Conservation (phyloP, 2,888 invertebrate species). For the Cremastobaeus sp. region DNA sequence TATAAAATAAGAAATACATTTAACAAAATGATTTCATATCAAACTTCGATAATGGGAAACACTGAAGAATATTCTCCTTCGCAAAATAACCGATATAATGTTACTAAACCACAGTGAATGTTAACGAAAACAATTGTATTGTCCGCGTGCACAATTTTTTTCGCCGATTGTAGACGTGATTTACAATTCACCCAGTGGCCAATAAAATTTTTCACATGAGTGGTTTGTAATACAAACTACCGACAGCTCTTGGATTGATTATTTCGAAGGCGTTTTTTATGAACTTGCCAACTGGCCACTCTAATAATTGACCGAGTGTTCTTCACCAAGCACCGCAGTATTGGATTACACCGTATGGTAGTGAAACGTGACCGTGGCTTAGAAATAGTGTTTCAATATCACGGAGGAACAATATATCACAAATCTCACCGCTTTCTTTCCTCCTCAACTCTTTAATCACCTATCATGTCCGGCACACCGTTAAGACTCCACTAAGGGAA, state of each 20-base stretch:
- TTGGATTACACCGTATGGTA: constrained; percentile 4
- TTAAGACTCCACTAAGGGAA: too few species aligned
- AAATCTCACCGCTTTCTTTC: background rate
- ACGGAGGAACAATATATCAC: constrained; percentile 15
- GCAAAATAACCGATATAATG: too few species aligned
- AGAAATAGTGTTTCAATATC: constrained; percentile 12
- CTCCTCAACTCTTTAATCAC: constrained; percentile 6
- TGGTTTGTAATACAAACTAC: too few species aligned
- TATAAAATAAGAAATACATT: too few species aligned
- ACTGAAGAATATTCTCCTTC: too few species aligned
- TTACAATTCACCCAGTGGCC: too few species aligned
- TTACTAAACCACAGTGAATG: too few species aligned
- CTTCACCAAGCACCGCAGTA: background rate
- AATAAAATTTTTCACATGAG: too few species aligned
- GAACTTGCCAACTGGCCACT: constrained; percentile 1
- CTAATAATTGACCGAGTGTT: constrained; percentile 1
- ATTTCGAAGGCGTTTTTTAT: background rate
- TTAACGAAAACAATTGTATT: too few species aligned
- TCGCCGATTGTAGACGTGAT: too few species aligned
- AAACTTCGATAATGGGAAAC: background rate
- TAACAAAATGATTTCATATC: too few species aligned
- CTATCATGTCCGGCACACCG: constrained; percentile 1
- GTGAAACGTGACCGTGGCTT: background rate
- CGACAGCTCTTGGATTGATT: background rate
- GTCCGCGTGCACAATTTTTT: too few species aligned